Conservation (phyloP, 2,113 vertebrate species). For the Solea senegalensis region DNA sequence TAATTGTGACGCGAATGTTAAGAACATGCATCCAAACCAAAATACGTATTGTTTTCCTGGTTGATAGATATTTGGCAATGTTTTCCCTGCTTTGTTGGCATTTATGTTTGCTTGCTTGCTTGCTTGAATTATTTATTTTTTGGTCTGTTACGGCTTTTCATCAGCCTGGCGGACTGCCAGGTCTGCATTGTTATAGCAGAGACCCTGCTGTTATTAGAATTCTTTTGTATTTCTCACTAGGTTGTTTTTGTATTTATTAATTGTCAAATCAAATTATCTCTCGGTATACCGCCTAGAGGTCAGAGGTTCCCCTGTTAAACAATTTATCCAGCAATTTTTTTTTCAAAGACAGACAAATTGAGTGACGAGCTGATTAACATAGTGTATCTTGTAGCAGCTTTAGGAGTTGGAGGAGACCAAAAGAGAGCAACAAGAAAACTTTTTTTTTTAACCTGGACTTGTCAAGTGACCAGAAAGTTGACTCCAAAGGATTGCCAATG, state of each 20-base stretch:
- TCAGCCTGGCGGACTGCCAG: neutral
- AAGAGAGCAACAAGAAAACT: neutral
- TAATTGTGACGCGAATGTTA: no score
- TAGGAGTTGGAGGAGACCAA: neutral
- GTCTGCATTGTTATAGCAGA: neutral
- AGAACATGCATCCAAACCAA: no score
- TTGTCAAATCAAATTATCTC: neutral
- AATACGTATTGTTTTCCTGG: no score
- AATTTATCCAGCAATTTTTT: neutral
- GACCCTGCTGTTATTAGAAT: neutral
- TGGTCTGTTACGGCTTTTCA: no score
- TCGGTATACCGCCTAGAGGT: neutral
- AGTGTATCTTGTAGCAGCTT: neutral
- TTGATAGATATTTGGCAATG: no score
- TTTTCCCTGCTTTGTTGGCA: no score
- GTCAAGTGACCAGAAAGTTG: neutral
- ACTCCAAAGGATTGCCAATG: no score
- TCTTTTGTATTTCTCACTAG: neutral
- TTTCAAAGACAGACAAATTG: neutral
- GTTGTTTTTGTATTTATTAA: neutral
- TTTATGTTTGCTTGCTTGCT: no score
- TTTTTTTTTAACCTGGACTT: neutral
- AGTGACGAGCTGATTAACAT: neutral
- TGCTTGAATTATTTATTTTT: no score
- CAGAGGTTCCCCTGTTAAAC: neutral